A percentile compares a stretch with the other conserved stretches of the same genome.
Conservation (phyloP, 2,797 vertebrate species). For the Sebastes glaucus region DNA sequence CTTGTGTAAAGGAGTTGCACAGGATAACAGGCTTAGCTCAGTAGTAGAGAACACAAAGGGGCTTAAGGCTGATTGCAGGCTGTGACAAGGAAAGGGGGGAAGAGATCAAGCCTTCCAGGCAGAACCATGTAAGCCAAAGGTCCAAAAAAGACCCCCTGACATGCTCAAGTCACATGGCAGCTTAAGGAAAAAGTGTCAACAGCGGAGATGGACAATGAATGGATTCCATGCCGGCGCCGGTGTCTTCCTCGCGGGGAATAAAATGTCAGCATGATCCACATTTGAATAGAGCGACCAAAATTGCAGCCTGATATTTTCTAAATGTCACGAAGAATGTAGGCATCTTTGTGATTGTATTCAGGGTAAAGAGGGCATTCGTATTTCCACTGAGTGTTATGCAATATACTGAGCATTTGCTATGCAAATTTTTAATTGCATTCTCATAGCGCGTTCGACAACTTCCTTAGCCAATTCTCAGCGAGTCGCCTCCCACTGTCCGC, state of each 20-base stretch:
- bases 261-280: constrained; percentile 65
- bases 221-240: constrained; percentile 13
- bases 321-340: constrained; percentile 67
- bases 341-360: constrained; percentile 52
- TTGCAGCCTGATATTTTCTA: constrained; percentile 65
- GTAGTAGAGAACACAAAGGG: constrained; percentile 72
- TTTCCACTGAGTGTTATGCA: constrained; percentile 24
- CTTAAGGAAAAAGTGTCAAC: constrained; percentile 64
- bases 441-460: constrained; percentile 47
- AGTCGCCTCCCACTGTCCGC: constrained; percentile 51
- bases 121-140: constrained; percentile 64
- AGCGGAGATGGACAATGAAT: constrained; percentile 49
- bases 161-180: constrained; percentile 48
- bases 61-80: constrained; percentile 73
- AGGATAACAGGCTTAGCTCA: constrained; percentile 76
- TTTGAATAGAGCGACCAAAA: constrained; percentile 65
- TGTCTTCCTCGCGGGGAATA: constrained; percentile 28
- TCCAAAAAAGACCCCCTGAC: constrained; percentile 54
- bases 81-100: constrained; percentile 70
- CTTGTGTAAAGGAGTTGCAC: constrained; percentile 66
- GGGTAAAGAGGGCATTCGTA: constrained; percentile 48
- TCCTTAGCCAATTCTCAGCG: constrained; percentile 39
- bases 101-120: constrained; percentile 72
- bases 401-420: constrained; percentile 37
- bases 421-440: constrained; percentile 57